Conservation (phyloP, 2,888 invertebrate species). For the Gryllus longicercus region DNA sequence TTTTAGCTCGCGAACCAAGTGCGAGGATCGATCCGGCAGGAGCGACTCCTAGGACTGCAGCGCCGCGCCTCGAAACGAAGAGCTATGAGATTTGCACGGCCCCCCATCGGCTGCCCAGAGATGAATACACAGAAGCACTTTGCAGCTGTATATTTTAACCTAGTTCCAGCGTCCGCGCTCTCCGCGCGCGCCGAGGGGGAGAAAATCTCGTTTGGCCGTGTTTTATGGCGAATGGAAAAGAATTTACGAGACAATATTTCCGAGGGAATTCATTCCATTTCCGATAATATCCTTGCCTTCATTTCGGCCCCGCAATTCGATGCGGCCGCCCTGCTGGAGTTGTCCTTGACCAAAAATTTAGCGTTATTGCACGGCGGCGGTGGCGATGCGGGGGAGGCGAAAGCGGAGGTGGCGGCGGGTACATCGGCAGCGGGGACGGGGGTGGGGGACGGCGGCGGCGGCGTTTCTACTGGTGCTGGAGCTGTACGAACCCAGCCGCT, state of each 20-base stretch:
- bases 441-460: neutral
- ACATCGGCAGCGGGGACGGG: neutral
- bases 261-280: conserved; percentile 10
- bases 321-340: neutral
- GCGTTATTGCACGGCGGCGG: neutral
- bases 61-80: too few species aligned
- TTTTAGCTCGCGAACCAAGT: too few species aligned
- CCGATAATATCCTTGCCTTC: conserved; percentile 17
- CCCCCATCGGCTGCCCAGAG: neutral
- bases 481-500: neutral
- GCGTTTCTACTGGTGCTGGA: too few species aligned
- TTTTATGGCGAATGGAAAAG: conserved; percentile 1
- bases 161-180: neutral
- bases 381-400: neutral
- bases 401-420: neutral
- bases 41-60: too few species aligned
- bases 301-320: conserved; percentile 1
- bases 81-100: too few species aligned
- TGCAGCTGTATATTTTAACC: neutral
- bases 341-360: conserved; percentile 17
- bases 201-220: conserved; percentile 17
- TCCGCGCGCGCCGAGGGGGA: neutral
- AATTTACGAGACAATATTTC: conserved; percentile 17
- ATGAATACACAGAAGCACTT: neutral
- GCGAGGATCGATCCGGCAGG: too few species aligned